Evolutionary conservation across 1,140 invertebrate genomes (phyloP).

Genomic region (Hermetia illucens): DNA sequence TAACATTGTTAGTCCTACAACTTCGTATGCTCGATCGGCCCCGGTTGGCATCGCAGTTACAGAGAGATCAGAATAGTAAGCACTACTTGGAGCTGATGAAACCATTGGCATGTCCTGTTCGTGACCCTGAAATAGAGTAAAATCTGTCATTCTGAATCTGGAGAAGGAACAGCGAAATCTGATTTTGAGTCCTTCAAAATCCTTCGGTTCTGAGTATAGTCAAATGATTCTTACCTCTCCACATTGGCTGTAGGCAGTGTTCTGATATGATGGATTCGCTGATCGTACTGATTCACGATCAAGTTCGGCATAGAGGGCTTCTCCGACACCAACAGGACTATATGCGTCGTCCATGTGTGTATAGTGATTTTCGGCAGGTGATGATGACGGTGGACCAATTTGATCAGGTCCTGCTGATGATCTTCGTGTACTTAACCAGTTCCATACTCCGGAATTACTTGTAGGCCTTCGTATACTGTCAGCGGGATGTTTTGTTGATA

Average conservation of each 20-base stretch:
- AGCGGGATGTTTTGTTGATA: conserved; percentile 27
- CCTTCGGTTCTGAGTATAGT: too few species aligned
- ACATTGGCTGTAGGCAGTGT: conserved; percentile 47
- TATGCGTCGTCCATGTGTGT: conserved; percentile 52
- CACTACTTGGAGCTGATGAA: conserved; percentile 51
- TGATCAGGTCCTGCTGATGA: conserved; percentile 31
- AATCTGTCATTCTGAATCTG: conserved; percentile 23
- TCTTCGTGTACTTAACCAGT: conserved; percentile 43
- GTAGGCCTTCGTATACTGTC: conserved; percentile 36
- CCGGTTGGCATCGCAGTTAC: conserved; percentile 32
- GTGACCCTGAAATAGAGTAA: conserved; percentile 26
- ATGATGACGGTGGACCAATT: conserved; percentile 28
- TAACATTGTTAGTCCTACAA: conserved; percentile 34
- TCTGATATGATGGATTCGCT: conserved; percentile 49
- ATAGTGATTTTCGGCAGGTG: conserved; percentile 51
- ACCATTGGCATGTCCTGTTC: conserved; percentile 46
- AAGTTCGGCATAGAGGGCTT: conserved; percentile 52
- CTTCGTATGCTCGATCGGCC: conserved; percentile 38
- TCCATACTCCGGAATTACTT: conserved; percentile 46
- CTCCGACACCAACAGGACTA: conserved; percentile 33
- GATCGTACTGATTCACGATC: conserved; percentile 36
- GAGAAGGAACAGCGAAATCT: background rate
- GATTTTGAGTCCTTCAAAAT: background rate
- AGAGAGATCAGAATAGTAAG: conserved; percentile 53
- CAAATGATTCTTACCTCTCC: conserved; percentile 31